These are phyloP conservation scores for Corythaixoides concolor DNA, from an alignment of 2,113 vertebrate species.

Conservation along the genomic window DNA sequence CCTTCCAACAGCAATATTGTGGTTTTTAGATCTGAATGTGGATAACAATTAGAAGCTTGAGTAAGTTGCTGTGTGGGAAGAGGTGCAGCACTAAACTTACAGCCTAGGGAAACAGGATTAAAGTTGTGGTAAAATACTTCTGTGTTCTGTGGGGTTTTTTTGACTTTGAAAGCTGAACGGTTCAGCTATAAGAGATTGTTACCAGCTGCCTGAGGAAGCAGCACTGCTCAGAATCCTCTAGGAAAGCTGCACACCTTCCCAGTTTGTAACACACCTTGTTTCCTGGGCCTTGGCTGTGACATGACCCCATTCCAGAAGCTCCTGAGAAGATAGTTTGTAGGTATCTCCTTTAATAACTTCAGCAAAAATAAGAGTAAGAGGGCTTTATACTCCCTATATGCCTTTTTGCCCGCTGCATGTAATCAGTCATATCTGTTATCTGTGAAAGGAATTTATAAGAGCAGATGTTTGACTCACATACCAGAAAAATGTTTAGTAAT, in stretches of 20 bases:
- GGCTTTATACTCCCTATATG: background rate
- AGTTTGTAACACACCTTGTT: background rate
- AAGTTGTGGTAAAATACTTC: background rate
- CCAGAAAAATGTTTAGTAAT: background rate
- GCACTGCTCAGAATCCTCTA: fast-evolving
- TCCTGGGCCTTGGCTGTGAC: background rate
- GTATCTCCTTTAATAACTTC: background rate
- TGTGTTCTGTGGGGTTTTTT: background rate
- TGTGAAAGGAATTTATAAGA: background rate
- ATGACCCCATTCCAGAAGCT: background rate
- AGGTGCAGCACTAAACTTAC: background rate
- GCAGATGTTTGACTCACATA: background rate
- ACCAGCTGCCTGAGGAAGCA: background rate
- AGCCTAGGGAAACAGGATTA: background rate
- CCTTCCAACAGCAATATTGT: background rate
- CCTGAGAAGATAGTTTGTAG: background rate
- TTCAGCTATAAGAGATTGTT: background rate
- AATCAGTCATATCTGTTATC: background rate
- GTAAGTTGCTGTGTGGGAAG: background rate
- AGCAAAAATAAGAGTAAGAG: background rate
- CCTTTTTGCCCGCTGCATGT: background rate
- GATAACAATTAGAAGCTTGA: background rate
- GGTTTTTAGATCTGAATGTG: background rate
- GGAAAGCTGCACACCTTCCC: background rate
- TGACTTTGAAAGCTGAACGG: background rate